Conservation (phyloP, 2,113 vertebrate genomes). For the Corvus hawaiiensis region DNA sequence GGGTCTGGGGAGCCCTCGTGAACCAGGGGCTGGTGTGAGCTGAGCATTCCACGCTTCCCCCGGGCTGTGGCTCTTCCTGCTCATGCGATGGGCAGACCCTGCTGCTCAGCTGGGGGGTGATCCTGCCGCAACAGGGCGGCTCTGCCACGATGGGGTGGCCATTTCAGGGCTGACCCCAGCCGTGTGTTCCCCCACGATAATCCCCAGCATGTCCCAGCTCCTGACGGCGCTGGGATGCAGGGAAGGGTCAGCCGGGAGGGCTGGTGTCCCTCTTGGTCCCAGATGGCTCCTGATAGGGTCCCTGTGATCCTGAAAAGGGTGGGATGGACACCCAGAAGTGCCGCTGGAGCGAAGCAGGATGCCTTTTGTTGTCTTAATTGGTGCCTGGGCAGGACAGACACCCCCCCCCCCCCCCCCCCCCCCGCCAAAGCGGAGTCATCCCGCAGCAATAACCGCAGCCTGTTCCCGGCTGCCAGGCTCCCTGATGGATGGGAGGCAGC, state of each 20-base stretch:
- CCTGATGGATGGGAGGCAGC: neutral
- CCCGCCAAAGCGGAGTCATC: neutral
- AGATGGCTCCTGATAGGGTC: neutral
- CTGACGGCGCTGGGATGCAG: neutral
- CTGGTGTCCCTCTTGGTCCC: neutral
- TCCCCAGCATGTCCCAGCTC: neutral
- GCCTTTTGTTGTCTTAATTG: neutral
- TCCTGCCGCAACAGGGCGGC: neutral
- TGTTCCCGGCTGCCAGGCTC: neutral
- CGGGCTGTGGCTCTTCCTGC: neutral
- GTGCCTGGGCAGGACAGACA: neutral
- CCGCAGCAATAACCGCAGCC: neutral
- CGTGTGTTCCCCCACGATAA: neutral
- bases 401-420: too few species aligned
- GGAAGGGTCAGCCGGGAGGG: neutral
- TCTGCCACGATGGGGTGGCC: neutral
- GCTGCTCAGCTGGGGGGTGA: neutral
- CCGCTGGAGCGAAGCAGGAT: neutral
- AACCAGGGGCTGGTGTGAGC: neutral
- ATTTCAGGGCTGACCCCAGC: neutral
- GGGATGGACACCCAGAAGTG: neutral
- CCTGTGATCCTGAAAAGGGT: neutral
- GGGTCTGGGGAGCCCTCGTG: neutral
- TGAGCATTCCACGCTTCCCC: neutral
- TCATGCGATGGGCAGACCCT: accelerated